Evolutionary conservation across 2,797 vertebrate species (phyloP), one percentile per base, ranked within the genome.

Genomic region (Cichlasoma orientale): DNA sequence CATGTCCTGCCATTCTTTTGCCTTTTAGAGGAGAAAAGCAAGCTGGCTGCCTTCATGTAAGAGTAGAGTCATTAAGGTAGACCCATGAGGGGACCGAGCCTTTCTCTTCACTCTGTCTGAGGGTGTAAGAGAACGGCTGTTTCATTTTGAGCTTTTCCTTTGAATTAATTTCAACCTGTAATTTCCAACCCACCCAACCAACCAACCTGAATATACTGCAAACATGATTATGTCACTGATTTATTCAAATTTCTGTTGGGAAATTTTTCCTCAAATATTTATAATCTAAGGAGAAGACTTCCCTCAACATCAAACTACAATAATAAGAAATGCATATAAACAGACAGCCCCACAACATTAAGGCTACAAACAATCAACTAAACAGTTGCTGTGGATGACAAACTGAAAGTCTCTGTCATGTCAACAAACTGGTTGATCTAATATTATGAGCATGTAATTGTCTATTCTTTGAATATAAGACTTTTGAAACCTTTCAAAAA

Each of bases 1-100:
- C 53, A 70, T 18, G 63, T 74, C 73, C 82, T 70, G 77, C 19
- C 41, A 27, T 63, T 80, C 57, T 75, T 56, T 83, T 29, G 23
- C 56, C 63, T 78, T 75, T 82, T 18, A 79, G 69, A 31, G 53
- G 31, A 56, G 53, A 47, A 61, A 69, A 8, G 12, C 56, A 31
- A 52, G 56, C 47, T 47, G 73, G 21, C 72, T 52, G 70, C 10
- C 36, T 81, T 71, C 31, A 80, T 72, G 66, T 58, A 66, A 78
- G 77, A 57, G 59, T 13, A 23, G 59, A 80, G 61, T 47, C 19
- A 61, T 56, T 74, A 72, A 58, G 53, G 11, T 74, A 68, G 74
- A 77, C 21, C 58, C 19, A 31, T 5, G 18, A 31, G 1, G 33
- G 25, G 52, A 63, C 55, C 21, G 19, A 41, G 25, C 7, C 18